A percentile compares a stretch with the other conserved stretches of the same genome.
Evolutionary conservation across 2,797 vertebrate species (phyloP).

Genomic region (Centropyge bicolor): DNA sequence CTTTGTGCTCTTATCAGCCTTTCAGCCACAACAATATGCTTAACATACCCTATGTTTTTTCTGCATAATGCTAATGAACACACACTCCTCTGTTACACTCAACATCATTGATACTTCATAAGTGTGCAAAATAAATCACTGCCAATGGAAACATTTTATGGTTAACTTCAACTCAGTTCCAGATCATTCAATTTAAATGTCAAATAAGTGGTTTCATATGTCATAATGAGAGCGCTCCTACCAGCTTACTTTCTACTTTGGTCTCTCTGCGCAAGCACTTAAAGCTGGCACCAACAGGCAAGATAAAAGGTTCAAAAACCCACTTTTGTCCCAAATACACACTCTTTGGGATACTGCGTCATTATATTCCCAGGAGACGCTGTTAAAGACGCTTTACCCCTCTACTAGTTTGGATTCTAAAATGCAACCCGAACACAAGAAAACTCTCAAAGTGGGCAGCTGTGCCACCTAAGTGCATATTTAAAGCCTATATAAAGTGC

Average conservation of each 20-base stretch:
- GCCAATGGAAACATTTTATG: constrained; percentile 12
- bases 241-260: constrained; percentile 12
- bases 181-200: constrained; percentile 29
- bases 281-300: constrained; percentile 21
- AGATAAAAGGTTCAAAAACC: constrained; percentile 47
- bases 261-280: constrained; percentile 27
- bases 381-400: constrained; percentile 35
- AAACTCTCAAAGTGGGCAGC: constrained; percentile 43
- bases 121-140: neutral
- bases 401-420: constrained; percentile 40
- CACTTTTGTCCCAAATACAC: constrained; percentile 40
- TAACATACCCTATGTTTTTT: neutral
- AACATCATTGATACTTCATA: neutral
- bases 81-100: neutral
- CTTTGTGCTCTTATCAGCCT: constrained; percentile 23
- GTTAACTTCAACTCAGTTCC: constrained; percentile 20
- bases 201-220: constrained; percentile 7
- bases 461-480: constrained; percentile 55
- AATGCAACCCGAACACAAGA: constrained; percentile 36
- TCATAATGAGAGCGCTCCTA: constrained; percentile 12
- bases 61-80: neutral
- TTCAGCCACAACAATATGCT: constrained; percentile 10
- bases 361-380: constrained; percentile 36
- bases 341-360: constrained; percentile 38
- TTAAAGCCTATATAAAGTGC: constrained; percentile 53